phyloP scores from a whole-genome alignment of 1,140 invertebrate genomes.

The Linepithema humile region DNA sequence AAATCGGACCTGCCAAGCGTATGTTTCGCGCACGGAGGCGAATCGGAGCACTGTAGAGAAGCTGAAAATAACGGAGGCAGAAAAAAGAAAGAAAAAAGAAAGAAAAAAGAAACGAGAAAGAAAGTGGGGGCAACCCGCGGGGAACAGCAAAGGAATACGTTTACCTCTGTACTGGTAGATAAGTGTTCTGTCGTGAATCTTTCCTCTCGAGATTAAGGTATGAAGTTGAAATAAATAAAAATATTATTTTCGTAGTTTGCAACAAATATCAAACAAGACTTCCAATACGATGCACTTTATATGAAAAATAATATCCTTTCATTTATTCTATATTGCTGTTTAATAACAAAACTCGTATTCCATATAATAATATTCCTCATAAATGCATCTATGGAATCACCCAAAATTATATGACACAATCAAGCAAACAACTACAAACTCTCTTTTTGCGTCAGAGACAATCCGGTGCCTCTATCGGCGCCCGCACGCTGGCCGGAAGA shows the following conservation, averaged over 20 bases:
- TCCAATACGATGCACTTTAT: neutral
- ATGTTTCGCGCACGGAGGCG: conserved; percentile 47
- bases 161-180: conserved; percentile 30
- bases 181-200: neutral
- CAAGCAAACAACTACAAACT: neutral
- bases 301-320: neutral
- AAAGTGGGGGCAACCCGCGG: conserved; percentile 1
- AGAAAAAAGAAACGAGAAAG: neutral
- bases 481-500: conserved; percentile 28
- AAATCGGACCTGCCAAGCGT: conserved; percentile 68
- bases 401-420: neutral
- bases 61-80: conserved; percentile 56
- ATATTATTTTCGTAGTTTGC: conserved; percentile 18
- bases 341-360: neutral
- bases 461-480: conserved; percentile 23
- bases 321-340: neutral
- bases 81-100: neutral
- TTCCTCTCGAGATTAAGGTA: conserved; percentile 18
- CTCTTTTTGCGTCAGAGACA: conserved; percentile 11
- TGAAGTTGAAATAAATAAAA: conserved; percentile 26
- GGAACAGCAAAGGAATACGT: conserved; percentile 50
- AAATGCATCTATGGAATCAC: neutral
- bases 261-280: neutral
- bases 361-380: neutral
- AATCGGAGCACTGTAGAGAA: conserved; percentile 38